Evolutionary conservation across 2,888 invertebrate species (phyloP).

Genomic region (Meloe dianella): DNA sequence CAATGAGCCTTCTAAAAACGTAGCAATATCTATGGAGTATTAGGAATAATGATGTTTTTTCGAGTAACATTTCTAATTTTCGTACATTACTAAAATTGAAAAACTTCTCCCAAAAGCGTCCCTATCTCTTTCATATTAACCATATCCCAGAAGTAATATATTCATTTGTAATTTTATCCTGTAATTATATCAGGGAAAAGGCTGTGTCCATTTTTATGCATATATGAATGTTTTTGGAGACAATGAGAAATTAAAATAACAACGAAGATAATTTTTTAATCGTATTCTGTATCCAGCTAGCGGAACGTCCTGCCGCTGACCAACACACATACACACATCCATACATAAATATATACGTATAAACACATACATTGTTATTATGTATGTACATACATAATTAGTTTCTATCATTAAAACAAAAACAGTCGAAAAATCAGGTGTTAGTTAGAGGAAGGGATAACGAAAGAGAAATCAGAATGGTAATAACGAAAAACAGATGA

Average conservation of each 20-base stretch:
- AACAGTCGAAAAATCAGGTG: background rate
- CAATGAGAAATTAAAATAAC: slow-evolving; percentile 56
- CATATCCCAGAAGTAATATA: background rate
- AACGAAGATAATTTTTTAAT: slow-evolving; percentile 55
- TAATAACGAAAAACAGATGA: background rate
- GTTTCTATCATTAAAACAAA: slow-evolving; percentile 6
- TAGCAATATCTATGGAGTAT: too few relatives aligned
- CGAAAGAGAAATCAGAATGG: background rate
- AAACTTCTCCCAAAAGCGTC: background rate
- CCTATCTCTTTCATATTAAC: background rate
- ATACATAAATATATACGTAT: too few relatives aligned
- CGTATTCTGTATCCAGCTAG: slow-evolving; percentile 47
- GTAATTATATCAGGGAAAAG: slow-evolving; percentile 37
- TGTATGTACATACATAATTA: slow-evolving; percentile 44
- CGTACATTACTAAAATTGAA: too few relatives aligned
- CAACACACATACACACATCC: slow-evolving; percentile 29
- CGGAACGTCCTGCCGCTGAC: slow-evolving; percentile 49
- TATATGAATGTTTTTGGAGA: slow-evolving; percentile 45
- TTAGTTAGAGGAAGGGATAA: background rate
- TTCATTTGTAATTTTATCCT: slow-evolving; percentile 36
- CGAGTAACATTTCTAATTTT: too few relatives aligned
- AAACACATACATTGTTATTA: slow-evolving; percentile 30
- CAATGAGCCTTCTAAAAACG: too few relatives aligned
- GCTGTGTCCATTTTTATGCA: slow-evolving; percentile 41
- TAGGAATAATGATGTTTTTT: too few relatives aligned